Conservation (phyloP, 2,888 invertebrate genomes). For the Ichneumoninae sp. region DNA sequence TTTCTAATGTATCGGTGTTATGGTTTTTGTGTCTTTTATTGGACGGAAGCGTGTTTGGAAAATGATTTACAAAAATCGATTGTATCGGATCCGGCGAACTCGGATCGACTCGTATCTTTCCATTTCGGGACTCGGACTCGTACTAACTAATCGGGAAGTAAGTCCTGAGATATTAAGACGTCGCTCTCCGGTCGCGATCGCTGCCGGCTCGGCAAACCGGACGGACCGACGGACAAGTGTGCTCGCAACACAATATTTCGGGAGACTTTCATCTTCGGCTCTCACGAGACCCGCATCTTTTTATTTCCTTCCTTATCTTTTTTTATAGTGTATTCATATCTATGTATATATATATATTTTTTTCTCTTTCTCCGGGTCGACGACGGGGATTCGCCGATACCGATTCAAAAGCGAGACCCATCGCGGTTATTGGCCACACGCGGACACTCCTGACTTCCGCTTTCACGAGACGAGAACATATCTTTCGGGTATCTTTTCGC, state of each 20-base stretch:
- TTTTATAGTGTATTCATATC: neutral
- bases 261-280: slow-evolving; percentile 62
- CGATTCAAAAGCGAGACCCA: slow-evolving; percentile 41
- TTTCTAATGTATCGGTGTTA: neutral
- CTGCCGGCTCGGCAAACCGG: slow-evolving; percentile 29
- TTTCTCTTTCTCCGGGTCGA: slow-evolving; percentile 18
- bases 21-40: neutral
- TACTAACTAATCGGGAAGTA: slow-evolving; percentile 58
- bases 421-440: slow-evolving; percentile 56
- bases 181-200: slow-evolving; percentile 34
- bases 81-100: neutral
- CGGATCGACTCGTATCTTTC: slow-evolving; percentile 26
- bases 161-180: slow-evolving; percentile 52
- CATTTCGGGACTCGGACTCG: slow-evolving; percentile 56
- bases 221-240: neutral
- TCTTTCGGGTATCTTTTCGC: slow-evolving; percentile 12
- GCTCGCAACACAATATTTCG: slow-evolving; percentile 54
- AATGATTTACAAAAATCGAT: neutral
- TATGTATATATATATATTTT: neutral
- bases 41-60: neutral
- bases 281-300: slow-evolving; percentile 42
- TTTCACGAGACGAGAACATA: slow-evolving; percentile 57
- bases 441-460: slow-evolving; percentile 59
- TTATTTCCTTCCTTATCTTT: slow-evolving; percentile 15
- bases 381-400: slow-evolving; percentile 58